Percentiles rank a stretch among this genome's conserved stretches.
These are phyloP conservation scores for Macrosteles quadrilineatus DNA, from an alignment of 1,140 invertebrate genomes.

Conservation along the genomic window DNA sequence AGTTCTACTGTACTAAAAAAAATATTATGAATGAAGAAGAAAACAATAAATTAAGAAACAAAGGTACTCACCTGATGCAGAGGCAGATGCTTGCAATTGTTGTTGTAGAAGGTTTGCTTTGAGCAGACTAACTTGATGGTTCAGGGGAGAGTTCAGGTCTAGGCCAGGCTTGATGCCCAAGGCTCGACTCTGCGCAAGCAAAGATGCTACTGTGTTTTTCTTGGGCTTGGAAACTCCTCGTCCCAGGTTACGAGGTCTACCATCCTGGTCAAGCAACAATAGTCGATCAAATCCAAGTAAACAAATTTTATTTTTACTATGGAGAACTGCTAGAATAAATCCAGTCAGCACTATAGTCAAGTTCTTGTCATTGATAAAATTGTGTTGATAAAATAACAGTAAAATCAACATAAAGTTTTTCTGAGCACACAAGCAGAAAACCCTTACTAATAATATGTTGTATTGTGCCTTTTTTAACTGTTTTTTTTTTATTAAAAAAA, in stretches of 20 bases:
- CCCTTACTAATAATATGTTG: too few species aligned
- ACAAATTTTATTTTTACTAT: neutral
- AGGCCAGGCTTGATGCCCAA: constrained; percentile 63
- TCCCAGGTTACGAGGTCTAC: constrained; percentile 76
- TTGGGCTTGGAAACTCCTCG: constrained; percentile 84
- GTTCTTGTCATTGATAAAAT: too few species aligned
- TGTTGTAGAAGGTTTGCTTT: constrained; percentile 61
- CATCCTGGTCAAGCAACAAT: constrained; percentile 64
- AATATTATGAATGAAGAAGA: too few species aligned
- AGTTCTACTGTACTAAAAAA: too few species aligned
- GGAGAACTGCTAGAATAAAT: neutral
- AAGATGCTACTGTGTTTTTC: constrained; percentile 87
- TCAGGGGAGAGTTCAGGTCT: constrained; percentile 53
- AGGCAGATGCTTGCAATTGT: constrained; percentile 42
- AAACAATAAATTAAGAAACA: too few species aligned
- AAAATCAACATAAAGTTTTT: too few species aligned
- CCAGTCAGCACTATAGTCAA: too few species aligned
- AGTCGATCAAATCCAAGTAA: too few species aligned
- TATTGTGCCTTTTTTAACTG: too few species aligned
- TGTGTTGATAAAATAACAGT: too few species aligned
- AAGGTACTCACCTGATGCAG: constrained; percentile 18
- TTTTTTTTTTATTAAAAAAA: too few species aligned
- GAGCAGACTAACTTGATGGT: constrained; percentile 61
- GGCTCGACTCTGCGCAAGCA: constrained; percentile 79
- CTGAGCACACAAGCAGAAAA: too few species aligned